Evolutionary conservation across 2,113 vertebrate species (phyloP), one percentile per base, ranked within the genome.

Genomic region (Aegithalos caudatus): DNA sequence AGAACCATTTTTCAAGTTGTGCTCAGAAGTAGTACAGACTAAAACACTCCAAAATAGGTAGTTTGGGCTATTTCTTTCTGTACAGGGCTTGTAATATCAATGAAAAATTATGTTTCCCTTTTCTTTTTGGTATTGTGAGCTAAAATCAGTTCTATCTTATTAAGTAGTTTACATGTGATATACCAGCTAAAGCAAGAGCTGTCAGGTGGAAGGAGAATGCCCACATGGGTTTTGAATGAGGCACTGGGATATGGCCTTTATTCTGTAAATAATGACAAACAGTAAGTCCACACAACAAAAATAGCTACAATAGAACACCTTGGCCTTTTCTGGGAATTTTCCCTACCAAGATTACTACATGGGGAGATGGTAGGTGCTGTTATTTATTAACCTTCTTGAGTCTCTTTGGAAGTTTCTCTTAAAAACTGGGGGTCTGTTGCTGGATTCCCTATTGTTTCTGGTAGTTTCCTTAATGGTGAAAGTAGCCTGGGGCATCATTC

Each of bases 1-100:
- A 80, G 89, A 90, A 82, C n/a, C 29, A 73, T 91, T 96, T 97
- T 97, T 97, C 76, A 94, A 87, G 80, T 70, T 58, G 11, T 47
- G 11, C 42, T 82, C 12, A 47, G 37, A 47, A 73, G 71, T 40
- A 93, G 57, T 38, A 65, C 4, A 6, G 29, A 16, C 12, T 44
- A 67, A 80, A 80, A 7, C 51, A 66, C 7, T 50, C 23, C 27
- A 76, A 60, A 60, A 44, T 54, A 54, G 8, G 31, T 80, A 76
- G 13, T 51, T 89, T 65, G 48, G 21, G 23, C 22, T 85, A 23
- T 78, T 87, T 16, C 2, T 65, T 87, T 79, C 38, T 80, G 17
- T 62, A 73, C 7, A 27, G 12, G 19, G 4, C 60, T 90, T 73
- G 25, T 66, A 80, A 80, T 62, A 69, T 62, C 31, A 58, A 37